Conservation (phyloP, 1,140 invertebrate genomes). For the Atta texana region DNA sequence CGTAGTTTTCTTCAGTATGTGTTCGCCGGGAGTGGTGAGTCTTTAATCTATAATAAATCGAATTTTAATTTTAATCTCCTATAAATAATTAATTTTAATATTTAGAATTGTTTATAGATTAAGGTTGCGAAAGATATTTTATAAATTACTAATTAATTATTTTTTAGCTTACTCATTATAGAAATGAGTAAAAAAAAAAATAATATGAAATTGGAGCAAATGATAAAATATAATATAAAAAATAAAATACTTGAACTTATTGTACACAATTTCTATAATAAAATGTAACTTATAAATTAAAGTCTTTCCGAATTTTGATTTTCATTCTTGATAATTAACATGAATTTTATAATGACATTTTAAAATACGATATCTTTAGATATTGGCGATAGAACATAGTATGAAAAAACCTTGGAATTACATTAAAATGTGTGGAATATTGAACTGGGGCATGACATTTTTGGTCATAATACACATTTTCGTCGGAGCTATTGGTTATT, state of each 20-base stretch:
- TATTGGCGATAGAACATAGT: constrained; percentile 73
- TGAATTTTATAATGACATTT: background rate
- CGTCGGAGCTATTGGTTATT: constrained; percentile 72
- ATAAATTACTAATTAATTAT: no score
- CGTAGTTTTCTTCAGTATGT: constrained; percentile 76
- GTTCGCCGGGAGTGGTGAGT: constrained; percentile 75
- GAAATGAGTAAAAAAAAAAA: no score
- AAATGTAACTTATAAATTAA: no score
- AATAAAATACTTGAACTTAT: no score
- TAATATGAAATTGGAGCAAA: no score
- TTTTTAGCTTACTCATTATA: no score
- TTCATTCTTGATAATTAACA: background rate
- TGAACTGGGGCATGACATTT: constrained; percentile 75
- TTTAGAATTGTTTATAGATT: no score
- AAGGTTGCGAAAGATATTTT: no score
- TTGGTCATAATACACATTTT: constrained; percentile 67
- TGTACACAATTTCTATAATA: no score
- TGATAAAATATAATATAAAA: no score
- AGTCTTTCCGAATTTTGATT: background rate
- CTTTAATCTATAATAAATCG: background rate
- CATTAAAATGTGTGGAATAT: constrained; percentile 68
- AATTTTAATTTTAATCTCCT: background rate
- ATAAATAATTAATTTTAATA: background rate
- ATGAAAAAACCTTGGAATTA: constrained; percentile 76
- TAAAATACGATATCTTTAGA: constrained; percentile 41